Percentiles rank a stretch among this genome's conserved stretches.
phyloP scores from a whole-genome alignment of 2,797 vertebrate species.

The Capromys pilorides region DNA sequence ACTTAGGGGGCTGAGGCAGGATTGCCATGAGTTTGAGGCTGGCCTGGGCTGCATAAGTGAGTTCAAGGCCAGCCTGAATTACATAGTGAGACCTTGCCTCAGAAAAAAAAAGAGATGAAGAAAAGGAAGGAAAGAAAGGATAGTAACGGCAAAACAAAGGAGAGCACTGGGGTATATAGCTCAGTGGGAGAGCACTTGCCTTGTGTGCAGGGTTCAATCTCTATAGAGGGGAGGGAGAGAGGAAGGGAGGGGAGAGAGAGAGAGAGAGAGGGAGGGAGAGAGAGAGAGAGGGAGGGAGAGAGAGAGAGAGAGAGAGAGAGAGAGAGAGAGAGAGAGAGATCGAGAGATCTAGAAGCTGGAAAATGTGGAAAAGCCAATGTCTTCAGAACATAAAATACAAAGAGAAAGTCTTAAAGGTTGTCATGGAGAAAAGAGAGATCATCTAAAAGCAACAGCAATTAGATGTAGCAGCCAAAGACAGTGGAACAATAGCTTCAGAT shows the following conservation, averaged over 20 bases:
- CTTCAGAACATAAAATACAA: constrained; percentile 39
- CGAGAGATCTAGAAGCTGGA: background rate
- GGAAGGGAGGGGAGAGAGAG: no score
- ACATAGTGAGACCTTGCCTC: background rate
- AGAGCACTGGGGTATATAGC: background rate
- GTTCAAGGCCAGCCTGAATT: background rate
- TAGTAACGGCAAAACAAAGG: background rate
- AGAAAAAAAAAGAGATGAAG: background rate
- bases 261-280: no score
- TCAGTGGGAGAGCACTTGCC: background rate
- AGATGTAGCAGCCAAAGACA: background rate
- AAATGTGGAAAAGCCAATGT: background rate
- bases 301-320: background rate
- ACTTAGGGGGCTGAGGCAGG: background rate
- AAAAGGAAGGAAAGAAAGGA: background rate
- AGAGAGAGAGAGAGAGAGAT: background rate
- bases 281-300: no score
- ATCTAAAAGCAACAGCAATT: constrained; percentile 43
- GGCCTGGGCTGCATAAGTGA: background rate
- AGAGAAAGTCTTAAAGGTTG: constrained; percentile 44
- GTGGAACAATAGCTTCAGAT: constrained; percentile 28
- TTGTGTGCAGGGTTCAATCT: background rate
- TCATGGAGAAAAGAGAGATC: constrained; percentile 38
- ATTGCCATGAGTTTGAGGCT: background rate
- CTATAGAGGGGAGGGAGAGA: no score